Evolutionary conservation across 2,797 vertebrate species (phyloP).

Genomic region (Pogonophryne albipinna): DNA sequence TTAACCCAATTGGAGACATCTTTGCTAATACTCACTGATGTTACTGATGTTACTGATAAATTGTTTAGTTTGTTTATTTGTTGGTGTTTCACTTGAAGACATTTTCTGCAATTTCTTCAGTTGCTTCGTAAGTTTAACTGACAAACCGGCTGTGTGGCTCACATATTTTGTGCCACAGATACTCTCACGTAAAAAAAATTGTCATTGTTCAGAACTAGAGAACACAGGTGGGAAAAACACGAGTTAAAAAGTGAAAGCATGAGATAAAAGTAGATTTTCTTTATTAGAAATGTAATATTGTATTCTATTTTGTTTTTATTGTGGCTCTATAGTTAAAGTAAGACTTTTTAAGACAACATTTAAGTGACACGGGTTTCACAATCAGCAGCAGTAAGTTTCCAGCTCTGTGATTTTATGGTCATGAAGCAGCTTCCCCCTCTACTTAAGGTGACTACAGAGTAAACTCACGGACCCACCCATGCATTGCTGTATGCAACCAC

Average conservation of each 20-base stretch:
- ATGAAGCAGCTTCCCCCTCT: conserved; percentile 8
- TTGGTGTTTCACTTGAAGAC: not conserved
- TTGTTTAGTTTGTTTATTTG: not conserved
- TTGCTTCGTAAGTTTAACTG: not conserved
- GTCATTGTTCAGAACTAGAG: not conserved
- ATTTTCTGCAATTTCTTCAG: not conserved
- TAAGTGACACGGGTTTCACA: not conserved
- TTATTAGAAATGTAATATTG: not conserved
- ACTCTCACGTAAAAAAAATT: not conserved
- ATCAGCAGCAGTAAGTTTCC: conserved; percentile 2
- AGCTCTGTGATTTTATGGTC: conserved; percentile 30
- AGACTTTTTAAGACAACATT: conserved; percentile 8
- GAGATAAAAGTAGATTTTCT: not conserved
- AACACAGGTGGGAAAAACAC: not conserved
- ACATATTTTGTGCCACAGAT: not conserved
- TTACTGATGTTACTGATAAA: not conserved
- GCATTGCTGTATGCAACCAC: conserved; percentile 11
- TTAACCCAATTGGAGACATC: not conserved
- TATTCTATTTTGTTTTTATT: not conserved
- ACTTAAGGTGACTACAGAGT: conserved; percentile 20
- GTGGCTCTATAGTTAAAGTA: not conserved
- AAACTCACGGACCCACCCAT: conserved; percentile 53
- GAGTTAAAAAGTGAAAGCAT: not conserved
- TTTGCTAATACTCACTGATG: not conserved
- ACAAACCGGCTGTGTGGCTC: not conserved